A percentile compares a stretch with the other conserved stretches of the same genome.
Conservation (phyloP, 2,113 vertebrate genomes). For the Lophius piscatorius region DNA sequence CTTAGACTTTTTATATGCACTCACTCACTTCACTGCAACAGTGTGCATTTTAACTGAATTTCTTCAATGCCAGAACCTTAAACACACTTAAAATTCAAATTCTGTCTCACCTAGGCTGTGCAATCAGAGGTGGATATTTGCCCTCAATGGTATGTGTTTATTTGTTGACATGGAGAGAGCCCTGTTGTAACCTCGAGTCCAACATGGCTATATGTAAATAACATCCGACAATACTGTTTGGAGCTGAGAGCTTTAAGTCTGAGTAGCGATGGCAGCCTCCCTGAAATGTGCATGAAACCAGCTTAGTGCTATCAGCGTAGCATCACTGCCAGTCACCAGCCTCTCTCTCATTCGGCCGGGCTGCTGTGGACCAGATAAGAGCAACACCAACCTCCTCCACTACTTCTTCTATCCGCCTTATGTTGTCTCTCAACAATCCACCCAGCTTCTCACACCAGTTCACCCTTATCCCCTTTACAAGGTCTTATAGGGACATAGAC, state of each 20-base stretch:
- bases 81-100: conserved; percentile 58
- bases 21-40: conserved; percentile 7
- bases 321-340: conserved; percentile 76
- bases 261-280: conserved; percentile 65
- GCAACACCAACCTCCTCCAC: conserved; percentile 49
- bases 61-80: conserved; percentile 55
- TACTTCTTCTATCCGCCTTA: conserved; percentile 46
- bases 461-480: conserved; percentile 68
- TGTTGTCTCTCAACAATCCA: conserved; percentile 58
- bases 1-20: conserved; percentile 41
- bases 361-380: conserved; percentile 77
- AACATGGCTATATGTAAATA: conserved; percentile 72
- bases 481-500: conserved; percentile 71
- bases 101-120: conserved; percentile 62
- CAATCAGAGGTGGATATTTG: conserved; percentile 63
- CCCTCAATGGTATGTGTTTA: conserved; percentile 28
- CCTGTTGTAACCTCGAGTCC: conserved; percentile 52
- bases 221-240: conserved; percentile 51
- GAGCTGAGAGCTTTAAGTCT: conserved; percentile 66
- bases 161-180: conserved; percentile 53
- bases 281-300: conserved; percentile 79
- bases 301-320: conserved; percentile 72
- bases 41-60: conserved; percentile 59
- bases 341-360: conserved; percentile 68
- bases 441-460: conserved; percentile 59